Evolutionary conservation across 1,140 invertebrate genomes (phyloP).

Genomic region (Zaprionus tsacasi): DNA sequence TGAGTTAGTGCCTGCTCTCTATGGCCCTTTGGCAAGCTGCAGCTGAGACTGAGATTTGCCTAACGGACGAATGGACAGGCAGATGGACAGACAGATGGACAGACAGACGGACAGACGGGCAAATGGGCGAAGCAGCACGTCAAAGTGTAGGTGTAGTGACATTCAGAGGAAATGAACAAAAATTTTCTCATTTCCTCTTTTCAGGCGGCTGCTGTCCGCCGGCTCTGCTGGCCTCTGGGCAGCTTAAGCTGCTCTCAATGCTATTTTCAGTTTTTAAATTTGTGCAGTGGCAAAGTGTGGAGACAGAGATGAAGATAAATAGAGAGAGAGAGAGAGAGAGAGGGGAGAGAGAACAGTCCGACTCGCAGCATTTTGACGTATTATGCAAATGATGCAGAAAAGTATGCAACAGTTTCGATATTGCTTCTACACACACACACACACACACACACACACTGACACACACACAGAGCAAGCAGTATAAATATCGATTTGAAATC

Average conservation of each 20-base stretch:
- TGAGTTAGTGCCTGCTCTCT: background rate
- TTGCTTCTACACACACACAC: background rate
- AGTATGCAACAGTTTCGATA: conserved; percentile 33
- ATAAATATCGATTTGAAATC: conserved; percentile 6
- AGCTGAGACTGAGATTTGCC: conserved; percentile 15
- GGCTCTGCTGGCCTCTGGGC: background rate
- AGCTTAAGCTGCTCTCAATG: background rate
- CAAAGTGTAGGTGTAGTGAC: conserved; percentile 55
- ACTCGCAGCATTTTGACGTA: background rate
- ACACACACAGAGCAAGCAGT: background rate
- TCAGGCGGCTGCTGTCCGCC: conserved; percentile 37
- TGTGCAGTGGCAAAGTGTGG: background rate
- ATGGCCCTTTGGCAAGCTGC: background rate
- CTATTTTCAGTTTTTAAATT: conserved; percentile 9
- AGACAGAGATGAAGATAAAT: background rate
- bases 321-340: background rate
- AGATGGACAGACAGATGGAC: no score
- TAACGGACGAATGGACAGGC: background rate
- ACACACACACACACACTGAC: background rate
- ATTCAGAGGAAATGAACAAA: conserved; percentile 75
- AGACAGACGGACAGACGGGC: background rate
- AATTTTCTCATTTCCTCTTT: conserved; percentile 79
- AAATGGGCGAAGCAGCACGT: conserved; percentile 10
- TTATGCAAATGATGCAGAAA: conserved; percentile 20
- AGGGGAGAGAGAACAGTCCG: background rate